Evolutionary conservation across 1,140 invertebrate genomes (phyloP), one percentile per base, ranked within the genome.

Genomic region (Bombus difficillimus): DNA sequence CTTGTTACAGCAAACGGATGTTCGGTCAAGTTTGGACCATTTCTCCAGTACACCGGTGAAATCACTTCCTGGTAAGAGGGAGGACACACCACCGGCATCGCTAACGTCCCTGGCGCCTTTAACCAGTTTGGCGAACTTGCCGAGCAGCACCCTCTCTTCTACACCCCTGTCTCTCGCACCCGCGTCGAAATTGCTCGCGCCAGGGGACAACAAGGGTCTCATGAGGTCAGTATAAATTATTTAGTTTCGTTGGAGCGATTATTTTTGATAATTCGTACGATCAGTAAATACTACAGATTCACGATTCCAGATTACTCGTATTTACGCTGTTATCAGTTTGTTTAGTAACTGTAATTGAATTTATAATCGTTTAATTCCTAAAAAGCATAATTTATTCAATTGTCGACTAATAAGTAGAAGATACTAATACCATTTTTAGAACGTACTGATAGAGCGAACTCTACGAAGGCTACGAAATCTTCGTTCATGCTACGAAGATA

Each of bases 71-170:
- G 92, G 90, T 22, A 95, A 95, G 75, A 93, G 95, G 82, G 95
- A 95, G 90, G 95, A 95, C 82, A 95, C 95, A 71, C 94, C 95
- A 78, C 94, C 95, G 59, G 92, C 95, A 91, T 93, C 93, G 81
- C 88, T 95, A 92, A 94, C 94, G 88, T 94, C 95, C 69, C 92
- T 95, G 85, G 92, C 94, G 88, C 95, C 95, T 43, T 88, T 95
- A 78, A 95, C 94, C 91, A 95, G 94, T 93, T 93, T 95, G 91
- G 93, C 95, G 79, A 95, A 93, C 92, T 93, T 95, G 87, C 94
- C 94, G 72, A 94, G 90, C 91, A 94, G 91, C 92, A 95, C 93
- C 87, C 93, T 94, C 82, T 92, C 94, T 74, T 94, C 94, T 82
- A 94, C 94, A 85, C 94, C 94, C 64, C 87, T 95, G 77, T 95